Evolutionary conservation across 2,888 invertebrate species (phyloP), one percentile per base, ranked within the genome.

Genomic region (Eilema sororculum): DNA sequence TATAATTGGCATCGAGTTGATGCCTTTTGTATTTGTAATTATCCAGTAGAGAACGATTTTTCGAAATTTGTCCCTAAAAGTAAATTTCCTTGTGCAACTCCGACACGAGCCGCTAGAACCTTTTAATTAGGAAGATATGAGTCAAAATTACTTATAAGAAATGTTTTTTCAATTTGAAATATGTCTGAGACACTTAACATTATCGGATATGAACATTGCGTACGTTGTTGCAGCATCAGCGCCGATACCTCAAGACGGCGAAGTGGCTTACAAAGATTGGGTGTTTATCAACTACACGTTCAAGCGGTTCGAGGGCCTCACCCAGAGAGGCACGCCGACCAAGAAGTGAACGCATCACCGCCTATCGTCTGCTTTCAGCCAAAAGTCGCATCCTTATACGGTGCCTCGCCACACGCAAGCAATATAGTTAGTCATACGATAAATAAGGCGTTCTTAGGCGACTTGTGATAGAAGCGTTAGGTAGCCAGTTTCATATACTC

Each of bases 231-330:
- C 95, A 98, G 98, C 98, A 86, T 97, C 98, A 75, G 98, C 98
- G 76, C 98, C 98, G 57, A 96, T 97, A 88, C 97, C 98, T 72
- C 98, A 98, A 94, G 98, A 98, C 89, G 98, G 98, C 77, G 98
- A 98, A 93, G 97, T 97, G 79, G 98, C 97, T 86, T 98, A 98
- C 94, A 99, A 99, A 96, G 99, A 99, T 96, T 99, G 99, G 99
- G 99, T 99, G 84, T 99, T 99, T 95, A 99, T 99, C 90, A 99
- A 99, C 96, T 99, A 99, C 95, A 99, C 99, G 76, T 99, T 99
- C 96, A 99, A 99, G 93, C 97, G 99, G 84, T 99, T 99, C 95
- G 99, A 99, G 95, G 99, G 99, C 37, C 96, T 99, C 78, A 99
- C 99, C 67, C 99, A 99, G 91, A 96, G 98, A 85, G 98, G 98